phyloP scores from a whole-genome alignment of 1,140 invertebrate genomes.

The Drosophila grimshawi region DNA sequence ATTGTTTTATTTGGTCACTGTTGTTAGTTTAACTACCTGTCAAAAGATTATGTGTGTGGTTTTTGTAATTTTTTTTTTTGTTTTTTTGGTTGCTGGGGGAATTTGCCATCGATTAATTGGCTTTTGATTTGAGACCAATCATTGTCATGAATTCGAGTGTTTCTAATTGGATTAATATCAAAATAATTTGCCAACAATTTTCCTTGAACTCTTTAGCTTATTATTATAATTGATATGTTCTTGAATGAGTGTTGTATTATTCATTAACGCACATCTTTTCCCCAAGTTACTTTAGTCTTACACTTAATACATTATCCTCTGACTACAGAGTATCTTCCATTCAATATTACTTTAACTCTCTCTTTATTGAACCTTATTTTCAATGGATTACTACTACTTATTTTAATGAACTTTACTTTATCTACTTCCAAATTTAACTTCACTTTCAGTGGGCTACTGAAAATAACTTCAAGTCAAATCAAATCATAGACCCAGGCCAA shows the following conservation, averaged over 20 bases:
- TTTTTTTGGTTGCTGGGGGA: not conserved
- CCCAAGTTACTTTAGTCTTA: too few relatives aligned
- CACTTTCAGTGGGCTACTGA: conserved; percentile 4
- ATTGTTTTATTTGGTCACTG: conserved; percentile 26
- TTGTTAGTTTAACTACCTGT: conserved; percentile 33
- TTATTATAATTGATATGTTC: not conserved
- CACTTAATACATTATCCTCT: too few relatives aligned
- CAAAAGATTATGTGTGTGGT: conserved; percentile 12
- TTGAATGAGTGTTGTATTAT: not conserved
- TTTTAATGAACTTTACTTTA: not conserved
- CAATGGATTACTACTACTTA: too few relatives aligned
- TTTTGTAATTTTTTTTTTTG: not conserved
- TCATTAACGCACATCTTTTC: not conserved
- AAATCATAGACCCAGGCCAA: not conserved
- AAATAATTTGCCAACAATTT: conserved; percentile 18
- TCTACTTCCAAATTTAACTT: not conserved
- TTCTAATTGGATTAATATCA: conserved; percentile 33
- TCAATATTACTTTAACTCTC: not conserved
- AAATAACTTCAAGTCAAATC: conserved; percentile 2
- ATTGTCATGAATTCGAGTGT: conserved; percentile 3
- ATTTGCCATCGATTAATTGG: conserved; percentile 28
- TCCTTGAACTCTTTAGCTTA: not conserved
- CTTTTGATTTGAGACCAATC: not conserved
- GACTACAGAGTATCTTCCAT: not conserved
- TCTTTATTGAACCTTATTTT: too few relatives aligned